Evolutionary conservation across 2,113 vertebrate genomes (phyloP).

Genomic region (Bambusicola thoracicus): DNA sequence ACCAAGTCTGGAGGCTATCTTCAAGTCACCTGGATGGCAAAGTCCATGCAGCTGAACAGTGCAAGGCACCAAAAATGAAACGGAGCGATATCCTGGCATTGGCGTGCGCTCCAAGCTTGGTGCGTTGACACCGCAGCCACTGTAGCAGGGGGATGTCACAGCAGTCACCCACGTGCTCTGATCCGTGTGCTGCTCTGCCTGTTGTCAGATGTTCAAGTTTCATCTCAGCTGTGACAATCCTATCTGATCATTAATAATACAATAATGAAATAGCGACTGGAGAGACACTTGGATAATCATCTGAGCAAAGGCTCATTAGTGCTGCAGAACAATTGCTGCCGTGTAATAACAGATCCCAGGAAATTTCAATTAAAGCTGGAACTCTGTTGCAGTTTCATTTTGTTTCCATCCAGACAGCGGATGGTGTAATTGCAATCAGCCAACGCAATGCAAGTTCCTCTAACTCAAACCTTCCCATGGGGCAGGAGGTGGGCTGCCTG

Average conservation of each 20-base stretch:
- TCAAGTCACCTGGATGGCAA: fast-evolving
- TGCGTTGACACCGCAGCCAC: background rate
- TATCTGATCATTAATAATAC: constrained; percentile 83
- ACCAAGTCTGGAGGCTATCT: background rate
- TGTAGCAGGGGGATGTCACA: background rate
- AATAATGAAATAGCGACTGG: constrained; percentile 80
- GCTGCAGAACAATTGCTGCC: constrained; percentile 77
- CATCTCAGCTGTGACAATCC: constrained; percentile 75
- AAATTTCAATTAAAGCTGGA: constrained; percentile 86
- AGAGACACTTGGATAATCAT: constrained; percentile 86
- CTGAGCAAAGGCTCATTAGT: constrained; percentile 81
- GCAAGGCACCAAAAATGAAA: background rate
- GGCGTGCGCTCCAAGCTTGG: fast-evolving
- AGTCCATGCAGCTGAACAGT: fast-evolving
- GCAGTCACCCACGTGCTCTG: constrained; percentile 1
- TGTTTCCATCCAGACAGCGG: constrained; percentile 59
- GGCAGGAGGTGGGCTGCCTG: constrained; percentile 24
- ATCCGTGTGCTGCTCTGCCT: background rate
- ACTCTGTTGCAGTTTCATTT: constrained; percentile 79
- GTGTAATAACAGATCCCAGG: constrained; percentile 84
- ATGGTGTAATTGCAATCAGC: constrained; percentile 76
- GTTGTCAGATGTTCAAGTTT: constrained; percentile 48
- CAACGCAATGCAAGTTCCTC: constrained; percentile 56
- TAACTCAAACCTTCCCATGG: constrained; percentile 54
- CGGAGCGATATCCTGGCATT: fast-evolving